Percentiles rank a stretch among this genome's conserved stretches.
Evolutionary conservation across 2,113 vertebrate genomes (phyloP).

Genomic region (Choloepus hoffmanni): DNA sequence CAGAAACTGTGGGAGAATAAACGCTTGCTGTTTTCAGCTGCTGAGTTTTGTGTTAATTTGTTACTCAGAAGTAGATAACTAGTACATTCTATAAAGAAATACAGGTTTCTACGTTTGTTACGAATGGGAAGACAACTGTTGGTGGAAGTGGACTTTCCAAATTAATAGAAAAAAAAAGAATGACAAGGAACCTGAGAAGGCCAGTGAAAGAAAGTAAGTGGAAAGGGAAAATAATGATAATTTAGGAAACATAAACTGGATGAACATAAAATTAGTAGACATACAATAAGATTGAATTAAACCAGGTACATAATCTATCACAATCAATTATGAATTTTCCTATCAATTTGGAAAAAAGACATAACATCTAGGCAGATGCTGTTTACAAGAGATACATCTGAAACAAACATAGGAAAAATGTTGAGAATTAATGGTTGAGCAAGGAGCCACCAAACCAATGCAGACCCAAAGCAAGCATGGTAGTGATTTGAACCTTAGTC

Average conservation of each 20-base stretch:
- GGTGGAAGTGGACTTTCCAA: not conserved
- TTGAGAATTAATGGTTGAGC: not conserved
- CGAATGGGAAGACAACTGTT: not conserved
- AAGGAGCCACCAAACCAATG: not conserved
- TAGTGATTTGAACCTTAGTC: not conserved
- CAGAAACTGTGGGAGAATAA: not conserved
- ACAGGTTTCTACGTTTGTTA: not conserved
- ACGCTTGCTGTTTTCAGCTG: not conserved
- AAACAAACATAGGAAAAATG: not conserved
- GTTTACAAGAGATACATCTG: not conserved
- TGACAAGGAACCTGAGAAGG: not conserved
- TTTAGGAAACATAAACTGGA: not conserved
- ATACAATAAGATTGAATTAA: not conserved
- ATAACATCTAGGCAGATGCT: not conserved
- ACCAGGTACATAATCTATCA: not conserved
- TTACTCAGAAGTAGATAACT: not conserved
- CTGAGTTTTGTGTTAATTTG: not conserved
- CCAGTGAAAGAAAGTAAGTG: not conserved
- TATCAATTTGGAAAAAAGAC: not conserved
- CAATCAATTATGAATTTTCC: conserved; percentile 6
- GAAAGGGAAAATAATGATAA: not conserved
- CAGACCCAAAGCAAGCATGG: not conserved
- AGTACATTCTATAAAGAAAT: not conserved
- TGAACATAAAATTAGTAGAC: not conserved
- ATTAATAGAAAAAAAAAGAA: not conserved